These are phyloP conservation scores for Eupithecia tripunctaria DNA, from an alignment of 2,888 invertebrate species.

Conservation along the genomic window DNA sequence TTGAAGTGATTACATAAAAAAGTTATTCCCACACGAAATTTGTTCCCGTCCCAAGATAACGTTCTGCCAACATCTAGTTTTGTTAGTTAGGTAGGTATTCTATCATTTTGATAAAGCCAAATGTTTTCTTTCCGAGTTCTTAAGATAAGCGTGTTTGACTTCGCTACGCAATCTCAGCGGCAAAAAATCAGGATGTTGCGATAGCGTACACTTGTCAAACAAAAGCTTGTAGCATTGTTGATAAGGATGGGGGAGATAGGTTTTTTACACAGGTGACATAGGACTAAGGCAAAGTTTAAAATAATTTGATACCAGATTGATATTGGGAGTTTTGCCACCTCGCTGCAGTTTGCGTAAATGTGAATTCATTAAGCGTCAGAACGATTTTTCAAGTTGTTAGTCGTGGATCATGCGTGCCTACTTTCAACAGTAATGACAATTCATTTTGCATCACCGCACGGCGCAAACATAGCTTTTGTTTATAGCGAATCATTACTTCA, in stretches of 20 bases:
- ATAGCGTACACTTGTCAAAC: slow-evolving; percentile 62
- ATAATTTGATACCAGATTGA: neutral
- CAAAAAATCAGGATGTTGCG: slow-evolving; percentile 76
- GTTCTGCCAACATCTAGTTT: slow-evolving; percentile 39
- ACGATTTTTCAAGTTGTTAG: no score
- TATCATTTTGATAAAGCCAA: slow-evolving; percentile 70
- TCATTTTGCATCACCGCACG: no score
- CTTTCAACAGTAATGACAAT: no score
- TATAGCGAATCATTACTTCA: no score
- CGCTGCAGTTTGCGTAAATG: no score
- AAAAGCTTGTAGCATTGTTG: slow-evolving; percentile 30
- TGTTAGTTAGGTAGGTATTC: slow-evolving; percentile 48
- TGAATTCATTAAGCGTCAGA: no score
- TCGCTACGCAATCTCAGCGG: slow-evolving; percentile 67
- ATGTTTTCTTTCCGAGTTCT: slow-evolving; percentile 61
- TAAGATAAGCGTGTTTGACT: slow-evolving; percentile 75
- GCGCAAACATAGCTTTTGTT: no score
- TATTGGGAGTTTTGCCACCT: neutral
- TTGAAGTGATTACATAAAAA: slow-evolving; percentile 19
- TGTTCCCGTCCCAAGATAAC: slow-evolving; percentile 35
- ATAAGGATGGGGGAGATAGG: slow-evolving; percentile 19
- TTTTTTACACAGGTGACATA: slow-evolving; percentile 7
- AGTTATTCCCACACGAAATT: slow-evolving; percentile 39
- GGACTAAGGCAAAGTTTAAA: neutral
- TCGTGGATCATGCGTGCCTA: no score